Evolutionary conservation across 1,140 invertebrate species (phyloP), one percentile per base, ranked within the genome.

Genomic region (Trigoniulus corallinus): DNA sequence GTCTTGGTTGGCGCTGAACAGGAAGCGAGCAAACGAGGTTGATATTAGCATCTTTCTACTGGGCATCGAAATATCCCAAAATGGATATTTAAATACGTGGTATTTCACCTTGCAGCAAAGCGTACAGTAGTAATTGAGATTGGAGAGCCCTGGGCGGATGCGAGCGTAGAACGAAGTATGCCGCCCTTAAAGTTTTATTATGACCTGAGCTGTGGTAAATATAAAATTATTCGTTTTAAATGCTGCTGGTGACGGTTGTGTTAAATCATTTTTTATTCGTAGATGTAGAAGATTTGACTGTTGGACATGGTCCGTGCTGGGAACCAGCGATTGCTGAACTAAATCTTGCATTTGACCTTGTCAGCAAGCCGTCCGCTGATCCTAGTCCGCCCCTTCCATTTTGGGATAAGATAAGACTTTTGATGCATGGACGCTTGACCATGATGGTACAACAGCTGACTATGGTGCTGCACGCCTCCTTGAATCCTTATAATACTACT

Each of bases 291-390:
- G 79, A 81, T 54, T 88, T 82, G 57, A 82, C 81, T 59, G 86
- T 93, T 61, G 89, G 91, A 0, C 96, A 98, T 67, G 95, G 94
- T 0, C 88, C 92, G 0, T 98, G 93, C 67, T 99, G 95, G 95
- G 95, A 98, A 62, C 92, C 94, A 0, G 86, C 94, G 0, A 82
- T 98, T 56, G 87, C 93, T 0, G 91, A 98, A 61, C 92, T 88
- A 58, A 94, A 92, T 64, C 69, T 94, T 15, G 82, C 84, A 75
- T 61, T 68, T 58, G 67, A 76, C 68, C 71, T 63, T 37, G 64
- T 74, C 50, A 71, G 64, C 18, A 52, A 54, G 29, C 88, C 88
- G 0, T 92, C 89, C 0, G 71, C 81, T 48, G 95, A 99, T 70
- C 94, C 94, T 0, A 95, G 89, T 54, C 83, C 82, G 0, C 83